Base-by-base conservation (phyloP, 2,888 invertebrate species). In the Aethes cnicana region DNA sequence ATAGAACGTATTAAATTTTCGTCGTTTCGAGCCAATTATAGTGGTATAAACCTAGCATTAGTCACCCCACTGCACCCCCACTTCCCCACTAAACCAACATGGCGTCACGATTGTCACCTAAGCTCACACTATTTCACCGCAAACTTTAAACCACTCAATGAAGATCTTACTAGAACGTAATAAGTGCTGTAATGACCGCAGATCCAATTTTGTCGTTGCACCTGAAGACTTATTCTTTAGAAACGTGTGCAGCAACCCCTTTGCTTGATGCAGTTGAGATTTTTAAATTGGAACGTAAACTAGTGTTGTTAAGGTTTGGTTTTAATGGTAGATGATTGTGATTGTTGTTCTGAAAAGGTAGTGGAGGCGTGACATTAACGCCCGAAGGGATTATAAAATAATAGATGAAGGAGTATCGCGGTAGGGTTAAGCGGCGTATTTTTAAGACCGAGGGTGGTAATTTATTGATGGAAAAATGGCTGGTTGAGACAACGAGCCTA, bases 91-190 rank as follows among this genome's bases (percentile, higher is more conserved):
- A 83, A 84, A 83, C 80, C 85, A 89, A 88, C 81, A 89, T 89
- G 88, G 88, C 88, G 84, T 79, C 81, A 77, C 72, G 72, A 77
- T 86, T 87, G 86, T 88, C 87, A 88, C 87, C 85, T 89, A 77
- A 64, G 73, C 72, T 67, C 66, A 59, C 57, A 63, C 74, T 74
- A 73, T 66, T 61, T 64, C 58, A 64, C 62, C 59, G 55, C 48
- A 39, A 47, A 33, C 46, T 36, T 33, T 44, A 20, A 47, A 54
- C 61, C 3, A 23, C 48, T 37, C 64, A 17, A 33, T 56, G 7
- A 43, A 50, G 59, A 55, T 63, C 63, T 57, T 73, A 73, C 35
- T n/a, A 0, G 63, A 1, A 47, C 14, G 66, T 0, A 36, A 58
- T 74, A 77, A 64, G 65, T 54, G 35, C 49, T 9, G 59, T 47